Base-by-base conservation (phyloP, 2,888 invertebrate genomes). In the Keiferia lycopersicella region DNA sequence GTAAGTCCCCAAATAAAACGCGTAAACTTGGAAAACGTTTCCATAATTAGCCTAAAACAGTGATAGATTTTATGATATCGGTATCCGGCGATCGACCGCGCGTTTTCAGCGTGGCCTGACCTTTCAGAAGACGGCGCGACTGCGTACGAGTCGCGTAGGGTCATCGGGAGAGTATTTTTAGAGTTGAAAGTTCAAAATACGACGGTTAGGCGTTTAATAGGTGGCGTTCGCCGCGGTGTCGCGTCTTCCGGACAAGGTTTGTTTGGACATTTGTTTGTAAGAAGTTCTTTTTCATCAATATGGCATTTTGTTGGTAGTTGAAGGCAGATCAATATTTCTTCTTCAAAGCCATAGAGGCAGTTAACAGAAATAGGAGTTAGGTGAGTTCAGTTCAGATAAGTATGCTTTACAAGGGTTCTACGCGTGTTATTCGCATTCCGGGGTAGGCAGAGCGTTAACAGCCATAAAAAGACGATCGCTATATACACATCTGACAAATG, bases 151-250 rank as follows among this genome's bases (percentile, higher is more conserved):
- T 85, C 83, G 86, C 78, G 83, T 87, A 90, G 91, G 91, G 91
- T 91, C 92, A 91, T 83, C 81, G 80, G 76, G 76, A 79, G 81
- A 83, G 84, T 92, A 92, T 92, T 92, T 92, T 91, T 92, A 92
- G 92, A 91, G 92, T 92, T 92, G 90, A 92, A 92, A 92, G 92
- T 92, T 92, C 92, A 92, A 88, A 91, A 90, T 90, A 88, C 89
- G 84, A 56, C 83, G 83, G 84, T 82, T 85, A 73, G 72, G 72
- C 81, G 34, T 26, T 26, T 26, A n/a, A n/a, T n/a, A 26, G 26
- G 26, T 26, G 26, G 79, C 81, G 56, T 26, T 80, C 76, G 75
- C 73, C 77, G 64, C 65, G 71, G 73, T 75, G 74, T 67, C 65
- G 65, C 30, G 50, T 71, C 78, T 82, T 82, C 81, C 82, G 79